Conservation (phyloP, 2,888 invertebrate genomes). For the Syrphus vitripennis region DNA sequence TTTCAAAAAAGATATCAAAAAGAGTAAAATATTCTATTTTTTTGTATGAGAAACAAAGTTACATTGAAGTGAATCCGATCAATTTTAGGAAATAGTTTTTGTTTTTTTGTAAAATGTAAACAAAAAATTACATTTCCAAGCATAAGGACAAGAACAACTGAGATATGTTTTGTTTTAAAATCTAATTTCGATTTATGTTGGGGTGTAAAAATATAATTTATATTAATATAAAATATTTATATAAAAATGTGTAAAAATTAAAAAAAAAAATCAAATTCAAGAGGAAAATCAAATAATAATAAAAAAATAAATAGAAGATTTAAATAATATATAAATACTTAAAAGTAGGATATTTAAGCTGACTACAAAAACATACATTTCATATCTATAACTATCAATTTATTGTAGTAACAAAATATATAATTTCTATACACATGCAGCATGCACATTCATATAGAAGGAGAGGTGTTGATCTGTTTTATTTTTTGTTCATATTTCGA, state of each 20-base stretch:
- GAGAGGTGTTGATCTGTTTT: slow-evolving; percentile 81
- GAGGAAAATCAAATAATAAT: slow-evolving; percentile 61
- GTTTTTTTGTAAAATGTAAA: background rate
- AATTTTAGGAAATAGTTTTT: background rate
- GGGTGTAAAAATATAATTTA: slow-evolving; percentile 3
- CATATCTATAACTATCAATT: slow-evolving; percentile 27
- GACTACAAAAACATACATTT: slow-evolving; percentile 56
- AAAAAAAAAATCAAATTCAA: slow-evolving; percentile 35
- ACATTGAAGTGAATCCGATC: slow-evolving; percentile 1
- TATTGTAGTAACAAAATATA: slow-evolving; percentile 58
- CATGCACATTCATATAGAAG: slow-evolving; percentile 77
- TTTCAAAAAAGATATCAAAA: background rate
- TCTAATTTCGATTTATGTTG: slow-evolving; percentile 4
- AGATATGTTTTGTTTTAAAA: slow-evolving; percentile 49
- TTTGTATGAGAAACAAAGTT: background rate
- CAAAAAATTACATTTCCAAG: slow-evolving; percentile 29
- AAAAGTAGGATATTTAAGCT: slow-evolving; percentile 54
- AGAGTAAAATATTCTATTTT: background rate
- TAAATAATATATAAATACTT: slow-evolving; percentile 9
- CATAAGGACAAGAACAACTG: slow-evolving; percentile 70
- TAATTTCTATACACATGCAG: slow-evolving; percentile 71
- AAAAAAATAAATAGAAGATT: background rate
- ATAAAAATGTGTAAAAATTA: slow-evolving; percentile 15
- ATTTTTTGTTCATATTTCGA: slow-evolving; percentile 64
- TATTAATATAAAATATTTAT: slow-evolving; percentile 11